Evolutionary conservation across 2,888 invertebrate genomes (phyloP).

Genomic region (Eupithecia abbreviata): DNA sequence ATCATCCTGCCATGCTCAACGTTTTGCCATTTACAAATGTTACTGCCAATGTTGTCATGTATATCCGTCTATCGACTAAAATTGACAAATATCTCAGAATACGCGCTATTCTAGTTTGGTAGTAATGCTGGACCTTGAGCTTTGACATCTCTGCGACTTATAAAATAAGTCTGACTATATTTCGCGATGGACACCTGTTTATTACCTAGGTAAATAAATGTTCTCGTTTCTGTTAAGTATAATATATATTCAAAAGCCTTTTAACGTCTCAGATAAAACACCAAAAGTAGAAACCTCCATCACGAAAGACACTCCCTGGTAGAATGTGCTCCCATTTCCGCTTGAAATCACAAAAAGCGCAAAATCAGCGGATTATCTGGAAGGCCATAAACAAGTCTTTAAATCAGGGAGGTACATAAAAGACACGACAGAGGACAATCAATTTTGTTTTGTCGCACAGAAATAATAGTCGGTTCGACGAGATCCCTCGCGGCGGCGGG

Average conservation of each 20-base stretch:
- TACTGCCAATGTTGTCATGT: background rate
- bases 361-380: conserved; percentile 32
- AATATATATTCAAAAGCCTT: background rate
- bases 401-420: conserved; percentile 39
- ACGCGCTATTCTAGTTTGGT: background rate
- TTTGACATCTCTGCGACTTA: no score
- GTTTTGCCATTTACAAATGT: background rate
- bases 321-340: conserved; percentile 4
- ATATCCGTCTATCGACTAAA: background rate
- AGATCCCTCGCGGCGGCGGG: conserved; percentile 63
- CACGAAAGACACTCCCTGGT: background rate
- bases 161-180: background rate
- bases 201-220: background rate
- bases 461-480: conserved; percentile 77
- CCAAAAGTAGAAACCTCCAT: background rate
- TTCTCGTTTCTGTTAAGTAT: background rate
- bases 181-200: background rate
- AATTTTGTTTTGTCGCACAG: conserved; percentile 78
- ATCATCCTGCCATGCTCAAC: conserved; percentile 1
- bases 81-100: background rate
- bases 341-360: conserved; percentile 20
- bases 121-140: no score
- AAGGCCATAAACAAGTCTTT: conserved; percentile 40
- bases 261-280: background rate
- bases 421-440: conserved; percentile 60